A percentile compares a stretch with the other conserved stretches of the same genome.
Evolutionary conservation across 2,797 vertebrate genomes (phyloP).

Genomic region (Rhincodon typus): DNA sequence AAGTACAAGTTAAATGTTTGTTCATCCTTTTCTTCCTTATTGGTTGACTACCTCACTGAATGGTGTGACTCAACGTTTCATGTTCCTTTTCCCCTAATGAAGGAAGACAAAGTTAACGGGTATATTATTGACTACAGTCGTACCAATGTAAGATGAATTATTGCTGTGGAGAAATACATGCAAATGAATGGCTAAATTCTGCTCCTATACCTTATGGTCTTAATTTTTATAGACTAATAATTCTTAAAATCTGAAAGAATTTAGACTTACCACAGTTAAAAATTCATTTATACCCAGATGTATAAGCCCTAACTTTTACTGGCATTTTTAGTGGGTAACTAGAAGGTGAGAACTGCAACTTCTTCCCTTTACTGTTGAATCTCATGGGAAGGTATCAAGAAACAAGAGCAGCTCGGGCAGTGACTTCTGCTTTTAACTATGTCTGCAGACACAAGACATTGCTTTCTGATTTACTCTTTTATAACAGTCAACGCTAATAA

Average conservation of each 20-base stretch:
- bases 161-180: not conserved
- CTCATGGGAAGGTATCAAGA: not conserved
- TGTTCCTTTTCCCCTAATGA: not conserved
- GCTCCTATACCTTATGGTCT: too few species aligned
- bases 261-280: not conserved
- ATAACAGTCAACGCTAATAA: not conserved
- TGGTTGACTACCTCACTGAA: not conserved
- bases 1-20: not conserved
- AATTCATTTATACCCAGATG: not conserved
- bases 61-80: not conserved
- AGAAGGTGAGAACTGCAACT: not conserved
- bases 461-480: not conserved
- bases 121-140: not conserved
- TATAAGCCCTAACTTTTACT: not conserved
- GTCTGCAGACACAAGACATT: not conserved
- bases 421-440: not conserved
- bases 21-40: not conserved
- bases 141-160: not conserved
- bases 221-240: not conserved
- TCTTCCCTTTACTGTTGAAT: not conserved
- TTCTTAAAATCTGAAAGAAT: not conserved
- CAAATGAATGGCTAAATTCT: not conserved
- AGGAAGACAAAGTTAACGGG: not conserved
- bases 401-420: not conserved
- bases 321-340: not conserved